Evolutionary conservation across 2,797 vertebrate species (phyloP).

Genomic region (Myripristis murdjan): DNA sequence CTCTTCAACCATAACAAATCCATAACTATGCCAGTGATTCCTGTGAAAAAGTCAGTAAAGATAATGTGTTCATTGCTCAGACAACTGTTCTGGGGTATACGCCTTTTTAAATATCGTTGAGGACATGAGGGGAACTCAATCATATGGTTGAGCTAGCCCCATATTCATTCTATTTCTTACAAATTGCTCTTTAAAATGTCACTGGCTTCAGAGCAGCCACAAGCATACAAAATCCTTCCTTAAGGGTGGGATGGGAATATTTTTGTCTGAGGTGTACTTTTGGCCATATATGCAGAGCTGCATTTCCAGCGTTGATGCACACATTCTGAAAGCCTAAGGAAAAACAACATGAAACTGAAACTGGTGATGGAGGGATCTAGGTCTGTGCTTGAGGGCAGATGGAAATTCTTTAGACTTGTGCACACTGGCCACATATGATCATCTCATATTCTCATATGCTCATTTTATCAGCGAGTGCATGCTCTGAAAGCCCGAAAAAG

Average conservation of each 20-base stretch:
- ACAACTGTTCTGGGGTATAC: constrained; percentile 13
- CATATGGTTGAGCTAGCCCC: constrained; percentile 68
- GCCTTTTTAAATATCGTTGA: constrained; percentile 50
- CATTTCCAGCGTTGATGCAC: constrained; percentile 11
- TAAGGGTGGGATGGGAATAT: constrained; percentile 27
- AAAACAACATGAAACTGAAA: constrained; percentile 20
- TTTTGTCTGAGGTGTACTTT: constrained; percentile 36
- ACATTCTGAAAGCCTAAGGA: constrained; percentile 20
- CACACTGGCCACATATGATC: neutral
- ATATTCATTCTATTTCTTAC: constrained; percentile 48
- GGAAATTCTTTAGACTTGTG: neutral
- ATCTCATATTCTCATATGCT: constrained; percentile 12
- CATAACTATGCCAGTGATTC: constrained; percentile 21
- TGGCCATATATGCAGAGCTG: constrained; percentile 14
- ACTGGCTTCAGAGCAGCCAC: constrained; percentile 45
- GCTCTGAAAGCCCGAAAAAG: neutral
- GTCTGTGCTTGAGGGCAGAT: constrained; percentile 31
- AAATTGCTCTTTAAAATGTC: constrained; percentile 74
- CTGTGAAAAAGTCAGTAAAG: constrained; percentile 28
- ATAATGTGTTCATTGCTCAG: constrained; percentile 41
- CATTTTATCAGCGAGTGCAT: neutral
- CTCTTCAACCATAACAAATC: constrained; percentile 32
- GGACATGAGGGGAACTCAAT: constrained; percentile 65
- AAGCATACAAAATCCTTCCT: constrained; percentile 35
- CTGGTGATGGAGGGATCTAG: constrained; percentile 7